Evolutionary conservation across 2,113 vertebrate species (phyloP).

Genomic region (Burhinus bistriatus): DNA sequence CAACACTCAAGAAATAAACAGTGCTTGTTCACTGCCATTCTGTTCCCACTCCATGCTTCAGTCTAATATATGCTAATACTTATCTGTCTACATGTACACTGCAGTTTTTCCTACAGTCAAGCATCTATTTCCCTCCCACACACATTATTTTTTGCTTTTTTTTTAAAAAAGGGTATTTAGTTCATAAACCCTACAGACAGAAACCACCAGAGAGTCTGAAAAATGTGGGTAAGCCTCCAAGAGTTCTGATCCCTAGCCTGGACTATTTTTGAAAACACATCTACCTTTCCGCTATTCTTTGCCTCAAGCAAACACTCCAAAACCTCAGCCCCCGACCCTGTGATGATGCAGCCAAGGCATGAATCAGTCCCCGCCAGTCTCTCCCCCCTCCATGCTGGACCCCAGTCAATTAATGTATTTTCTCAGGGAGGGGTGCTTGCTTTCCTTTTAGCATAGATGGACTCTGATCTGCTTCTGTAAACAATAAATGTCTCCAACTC

Average conservation of each 20-base stretch:
- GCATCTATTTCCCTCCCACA: background rate
- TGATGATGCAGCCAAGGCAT: slow-evolving; percentile 46
- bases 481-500: background rate
- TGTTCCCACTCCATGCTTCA: background rate
- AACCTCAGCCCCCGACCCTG: background rate
- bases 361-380: background rate
- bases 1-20: slow-evolving; percentile 29
- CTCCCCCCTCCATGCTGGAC: background rate
- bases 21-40: background rate
- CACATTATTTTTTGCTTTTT: background rate
- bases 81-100: background rate
- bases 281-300: slow-evolving; percentile 53
- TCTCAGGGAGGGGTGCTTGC: slow-evolving; percentile 35
- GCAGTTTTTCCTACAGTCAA: slow-evolving; percentile 2
- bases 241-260: slow-evolving; percentile 32
- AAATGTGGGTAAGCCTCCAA: slow-evolving; percentile 36
- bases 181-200: slow-evolving; percentile 40
- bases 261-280: slow-evolving; percentile 46
- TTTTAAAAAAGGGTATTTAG: slow-evolving; percentile 1
- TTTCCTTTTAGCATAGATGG: slow-evolving; percentile 6
- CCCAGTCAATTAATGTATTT: slow-evolving; percentile 17
- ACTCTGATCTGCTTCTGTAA: slow-evolving; percentile 48
- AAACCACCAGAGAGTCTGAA: slow-evolving; percentile 54
- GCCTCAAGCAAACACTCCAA: slow-evolving; percentile 37
- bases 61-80: background rate